Evolutionary conservation across 2,797 vertebrate genomes (phyloP), one percentile per base, ranked within the genome.

Genomic region (Eulemur rubriventer): DNA sequence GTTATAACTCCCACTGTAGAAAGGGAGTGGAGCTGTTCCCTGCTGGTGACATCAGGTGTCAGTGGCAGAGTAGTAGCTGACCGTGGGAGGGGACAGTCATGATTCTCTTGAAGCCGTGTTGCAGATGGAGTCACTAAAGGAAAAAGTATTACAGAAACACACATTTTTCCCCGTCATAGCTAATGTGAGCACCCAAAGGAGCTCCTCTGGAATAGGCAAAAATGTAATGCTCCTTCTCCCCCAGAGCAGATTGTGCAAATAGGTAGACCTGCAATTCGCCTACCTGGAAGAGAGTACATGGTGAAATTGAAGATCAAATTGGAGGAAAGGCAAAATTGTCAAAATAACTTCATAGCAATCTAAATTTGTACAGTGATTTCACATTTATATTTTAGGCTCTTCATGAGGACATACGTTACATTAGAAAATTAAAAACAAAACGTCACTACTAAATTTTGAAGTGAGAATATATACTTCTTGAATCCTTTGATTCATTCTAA

Each of bases 391-490:
- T 41, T 52, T 72, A n/a, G 46, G 18, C 10, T 89, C 24, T 76
- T 52, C 6, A 12, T 38, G 16, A 78, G 13, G 43, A 26, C 13
- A 38, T 50, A 22, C 1, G 20, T 67, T 57, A 33, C 17, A 33
- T 50, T 79, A 94, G 76, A 69, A 82, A 70, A 57, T 22, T 61
- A 30, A 63, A 75, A 89, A 33, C 50, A 43, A 92, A 96, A 61
- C 52, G 33, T 20, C 35, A n/a, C 30, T 65, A 17, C 57, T 41
- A 70, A 43, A 94, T 65, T 88, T 83, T 38, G 43, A 72, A 82
- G 80, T 46, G 18, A 88, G 57, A 65, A n/a, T 80, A 43, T 35
- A 52, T 43, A 76, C 10, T 70, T 55, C 50, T 80, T 41, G 20
- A 83, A 35, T 52, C 14, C 78, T 90, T 90, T n/a, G 24, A 72